These are phyloP conservation scores for Tachystola acroxantha DNA, from an alignment of 2,888 invertebrate genomes.

Conservation along the genomic window DNA sequence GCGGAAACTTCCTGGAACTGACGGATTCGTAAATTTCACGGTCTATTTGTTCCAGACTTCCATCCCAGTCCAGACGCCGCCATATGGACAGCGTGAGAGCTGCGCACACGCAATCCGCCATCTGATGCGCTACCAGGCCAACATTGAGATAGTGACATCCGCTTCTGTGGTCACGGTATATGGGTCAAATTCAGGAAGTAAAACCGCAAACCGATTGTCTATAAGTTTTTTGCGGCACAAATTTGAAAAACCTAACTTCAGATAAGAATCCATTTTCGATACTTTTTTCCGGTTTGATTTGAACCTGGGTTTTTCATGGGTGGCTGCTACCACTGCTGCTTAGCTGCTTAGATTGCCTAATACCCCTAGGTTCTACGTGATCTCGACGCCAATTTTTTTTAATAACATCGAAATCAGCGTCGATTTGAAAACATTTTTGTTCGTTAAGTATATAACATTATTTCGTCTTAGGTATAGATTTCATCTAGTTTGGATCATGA, in stretches of 20 bases:
- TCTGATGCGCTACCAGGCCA: conserved; percentile 51
- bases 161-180: conserved; percentile 41
- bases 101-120: conserved; percentile 24
- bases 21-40: conserved; percentile 29
- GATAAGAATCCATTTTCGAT: background rate
- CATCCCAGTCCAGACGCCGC: conserved; percentile 11
- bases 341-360: too few relatives aligned
- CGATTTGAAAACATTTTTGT: too few relatives aligned
- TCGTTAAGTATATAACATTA: too few relatives aligned
- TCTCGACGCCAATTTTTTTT: too few relatives aligned
- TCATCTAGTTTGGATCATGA: too few relatives aligned
- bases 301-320: too few relatives aligned
- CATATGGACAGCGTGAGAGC: conserved; percentile 52
- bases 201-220: conserved; percentile 60
- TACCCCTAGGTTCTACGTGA: too few relatives aligned
- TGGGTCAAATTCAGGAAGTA: conserved; percentile 64
- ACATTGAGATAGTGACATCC: conserved; percentile 60
- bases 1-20: conserved; percentile 39
- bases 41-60: conserved; percentile 17
- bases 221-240: conserved; percentile 24
- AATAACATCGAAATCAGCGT: too few relatives aligned
- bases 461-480: too few relatives aligned
- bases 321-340: too few relatives aligned
- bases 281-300: too few relatives aligned
- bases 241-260: too few relatives aligned